A percentile compares a stretch with the other conserved stretches of the same genome.
Conservation (phyloP, 1,140 invertebrate species). For the Eriocheir sinensis region DNA sequence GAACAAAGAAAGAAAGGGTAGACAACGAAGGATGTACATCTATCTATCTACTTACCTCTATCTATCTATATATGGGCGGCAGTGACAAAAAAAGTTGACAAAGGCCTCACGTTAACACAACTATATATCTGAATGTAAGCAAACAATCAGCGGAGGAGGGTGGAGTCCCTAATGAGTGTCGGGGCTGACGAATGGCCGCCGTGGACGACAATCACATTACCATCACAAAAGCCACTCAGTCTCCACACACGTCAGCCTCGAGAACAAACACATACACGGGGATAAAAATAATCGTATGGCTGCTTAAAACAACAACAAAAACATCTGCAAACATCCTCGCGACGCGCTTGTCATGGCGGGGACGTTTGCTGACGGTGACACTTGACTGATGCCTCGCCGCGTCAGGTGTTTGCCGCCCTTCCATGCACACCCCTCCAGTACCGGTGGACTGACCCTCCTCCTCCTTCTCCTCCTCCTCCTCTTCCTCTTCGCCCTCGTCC, state of each 20-base stretch:
- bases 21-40: too few species aligned
- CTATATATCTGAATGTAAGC: not conserved
- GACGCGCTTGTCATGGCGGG: not conserved
- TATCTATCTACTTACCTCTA: too few species aligned
- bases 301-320: conserved; percentile 3
- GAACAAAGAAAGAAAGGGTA: too few species aligned
- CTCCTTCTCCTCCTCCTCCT: not conserved
- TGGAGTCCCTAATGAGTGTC: not conserved
- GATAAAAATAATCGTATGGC: not conserved
- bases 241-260: not conserved
- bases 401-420: not conserved
- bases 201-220: not conserved
- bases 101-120: not conserved
- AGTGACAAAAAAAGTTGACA: too few species aligned
- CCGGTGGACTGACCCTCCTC: not conserved
- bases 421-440: not conserved
- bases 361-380: not conserved
- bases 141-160: not conserved
- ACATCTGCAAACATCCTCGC: not conserved
- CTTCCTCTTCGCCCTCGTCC: not conserved
- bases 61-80: too few species aligned
- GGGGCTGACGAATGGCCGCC: not conserved
- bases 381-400: not conserved
- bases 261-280: not conserved
- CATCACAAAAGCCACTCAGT: not conserved